Evolutionary conservation across 2,113 vertebrate genomes (phyloP).

Genomic region (Dryoscopus gambensis): DNA sequence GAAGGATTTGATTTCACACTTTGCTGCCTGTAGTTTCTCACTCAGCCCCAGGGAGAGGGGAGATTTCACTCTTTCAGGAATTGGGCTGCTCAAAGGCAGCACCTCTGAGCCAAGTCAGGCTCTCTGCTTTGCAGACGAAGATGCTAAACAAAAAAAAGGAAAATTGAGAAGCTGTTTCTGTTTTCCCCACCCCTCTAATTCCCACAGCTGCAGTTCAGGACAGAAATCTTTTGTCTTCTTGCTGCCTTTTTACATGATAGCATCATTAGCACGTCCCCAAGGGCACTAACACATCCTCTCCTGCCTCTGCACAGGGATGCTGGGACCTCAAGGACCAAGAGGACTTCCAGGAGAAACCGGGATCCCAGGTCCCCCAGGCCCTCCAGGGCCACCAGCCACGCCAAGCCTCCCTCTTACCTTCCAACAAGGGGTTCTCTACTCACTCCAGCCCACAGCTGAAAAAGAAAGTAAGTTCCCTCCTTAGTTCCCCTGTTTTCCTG

Average conservation of each 20-base stretch:
- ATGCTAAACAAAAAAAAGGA: not conserved
- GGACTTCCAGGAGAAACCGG: constrained; percentile 82
- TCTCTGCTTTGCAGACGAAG: not conserved
- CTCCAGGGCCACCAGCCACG: constrained; percentile 78
- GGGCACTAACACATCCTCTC: not conserved
- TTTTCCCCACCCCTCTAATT: not conserved
- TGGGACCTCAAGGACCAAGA: constrained; percentile 76
- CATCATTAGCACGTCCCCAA: not conserved
- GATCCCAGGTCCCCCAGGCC: constrained; percentile 80
- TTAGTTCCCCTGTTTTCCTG: not conserved
- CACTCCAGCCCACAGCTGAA: constrained; percentile 70
- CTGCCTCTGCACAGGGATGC: constrained; percentile 66
- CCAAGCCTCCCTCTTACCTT: constrained; percentile 54
- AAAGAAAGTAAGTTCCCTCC: constrained; percentile 74
- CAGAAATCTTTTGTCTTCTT: not conserved
- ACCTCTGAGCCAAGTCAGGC: not conserved
- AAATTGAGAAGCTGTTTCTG: not conserved
- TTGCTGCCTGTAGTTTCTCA: not conserved
- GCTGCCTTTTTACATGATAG: not conserved
- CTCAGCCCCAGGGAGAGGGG: not conserved
- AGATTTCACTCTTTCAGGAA: not conserved
- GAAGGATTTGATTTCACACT: not conserved
- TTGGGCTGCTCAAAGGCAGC: not conserved
- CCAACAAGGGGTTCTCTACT: constrained; percentile 83
- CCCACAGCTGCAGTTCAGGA: not conserved